These are phyloP conservation scores for Cepphus grylle DNA, from an alignment of 2,113 vertebrate genomes.

Conservation along the genomic window DNA sequence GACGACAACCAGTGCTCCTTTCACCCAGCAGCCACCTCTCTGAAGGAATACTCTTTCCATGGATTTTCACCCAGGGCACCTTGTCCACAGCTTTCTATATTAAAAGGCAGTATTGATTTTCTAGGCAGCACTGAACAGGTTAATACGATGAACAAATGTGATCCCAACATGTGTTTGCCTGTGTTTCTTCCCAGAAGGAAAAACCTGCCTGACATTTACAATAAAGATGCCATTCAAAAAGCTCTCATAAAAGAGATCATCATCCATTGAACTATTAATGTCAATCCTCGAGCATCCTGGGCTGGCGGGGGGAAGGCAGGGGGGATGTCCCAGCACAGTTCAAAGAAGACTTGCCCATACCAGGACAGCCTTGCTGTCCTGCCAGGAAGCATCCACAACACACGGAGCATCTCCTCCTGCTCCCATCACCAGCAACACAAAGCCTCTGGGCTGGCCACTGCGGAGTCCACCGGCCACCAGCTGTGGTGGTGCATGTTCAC, in stretches of 20 bases:
- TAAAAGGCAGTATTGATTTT: neutral
- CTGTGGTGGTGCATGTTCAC: neutral
- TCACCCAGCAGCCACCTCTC: neutral
- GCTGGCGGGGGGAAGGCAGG: neutral
- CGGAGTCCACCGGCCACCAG: neutral
- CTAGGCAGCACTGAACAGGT: neutral
- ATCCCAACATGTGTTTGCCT: neutral
- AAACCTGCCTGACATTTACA: neutral
- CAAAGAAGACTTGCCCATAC: rapidly evolving
- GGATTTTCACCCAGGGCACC: neutral
- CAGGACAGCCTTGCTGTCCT: neutral
- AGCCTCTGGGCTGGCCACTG: neutral
- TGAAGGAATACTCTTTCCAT: neutral
- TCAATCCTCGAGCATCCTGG: neutral
- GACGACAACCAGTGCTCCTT: neutral
- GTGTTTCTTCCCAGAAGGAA: neutral
- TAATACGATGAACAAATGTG: neutral
- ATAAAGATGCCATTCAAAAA: neutral
- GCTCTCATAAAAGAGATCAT: neutral
- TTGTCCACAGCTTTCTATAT: neutral
- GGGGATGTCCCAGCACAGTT: neutral
- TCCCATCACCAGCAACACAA: neutral
- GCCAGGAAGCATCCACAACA: no score
- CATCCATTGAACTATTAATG: neutral
- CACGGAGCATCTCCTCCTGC: rapidly evolving